Evolutionary conservation across 2,888 invertebrate genomes (phyloP).

Genomic region (Drosophila robusta): DNA sequence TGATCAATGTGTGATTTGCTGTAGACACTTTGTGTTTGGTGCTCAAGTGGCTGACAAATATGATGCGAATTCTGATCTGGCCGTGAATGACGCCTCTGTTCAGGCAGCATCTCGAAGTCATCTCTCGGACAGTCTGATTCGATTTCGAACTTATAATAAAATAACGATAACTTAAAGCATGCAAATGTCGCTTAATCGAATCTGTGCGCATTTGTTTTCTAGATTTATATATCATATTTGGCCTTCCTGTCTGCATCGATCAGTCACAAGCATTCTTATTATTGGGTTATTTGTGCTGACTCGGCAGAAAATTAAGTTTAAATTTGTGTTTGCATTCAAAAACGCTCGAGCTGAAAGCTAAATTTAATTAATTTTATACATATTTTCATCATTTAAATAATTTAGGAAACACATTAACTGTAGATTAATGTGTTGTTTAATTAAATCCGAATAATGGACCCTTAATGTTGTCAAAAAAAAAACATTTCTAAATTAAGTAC

Average conservation of each 20-base stretch:
- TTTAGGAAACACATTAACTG: no score
- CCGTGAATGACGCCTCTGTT: conserved; percentile 28
- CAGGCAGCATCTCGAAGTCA: conserved; percentile 21
- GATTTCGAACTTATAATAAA: conserved; percentile 2
- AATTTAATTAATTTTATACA: not conserved
- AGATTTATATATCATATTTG: conserved; percentile 22
- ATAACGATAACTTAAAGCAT: conserved; percentile 31
- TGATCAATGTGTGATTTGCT: conserved; percentile 57
- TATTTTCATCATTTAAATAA: no score
- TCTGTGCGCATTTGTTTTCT: conserved; percentile 27
- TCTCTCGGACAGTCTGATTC: conserved; percentile 5
- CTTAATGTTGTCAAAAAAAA: no score
- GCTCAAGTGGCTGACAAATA: conserved; percentile 65
- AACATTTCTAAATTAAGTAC: no score
- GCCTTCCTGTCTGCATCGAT: conserved; percentile 47
- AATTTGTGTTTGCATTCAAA: conserved; percentile 3
- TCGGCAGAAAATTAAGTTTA: conserved; percentile 30
- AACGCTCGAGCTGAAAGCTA: not conserved
- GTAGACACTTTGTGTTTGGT: conserved; percentile 33
- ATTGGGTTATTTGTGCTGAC: conserved; percentile 50
- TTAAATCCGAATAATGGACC: no score
- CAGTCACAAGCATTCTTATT: conserved; percentile 29
- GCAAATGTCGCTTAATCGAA: conserved; percentile 38
- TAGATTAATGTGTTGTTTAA: no score
- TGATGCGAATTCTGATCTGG: conserved; percentile 32